phyloP scores from a whole-genome alignment of 2,113 vertebrate species.

The Sclerurus mexicanus region DNA sequence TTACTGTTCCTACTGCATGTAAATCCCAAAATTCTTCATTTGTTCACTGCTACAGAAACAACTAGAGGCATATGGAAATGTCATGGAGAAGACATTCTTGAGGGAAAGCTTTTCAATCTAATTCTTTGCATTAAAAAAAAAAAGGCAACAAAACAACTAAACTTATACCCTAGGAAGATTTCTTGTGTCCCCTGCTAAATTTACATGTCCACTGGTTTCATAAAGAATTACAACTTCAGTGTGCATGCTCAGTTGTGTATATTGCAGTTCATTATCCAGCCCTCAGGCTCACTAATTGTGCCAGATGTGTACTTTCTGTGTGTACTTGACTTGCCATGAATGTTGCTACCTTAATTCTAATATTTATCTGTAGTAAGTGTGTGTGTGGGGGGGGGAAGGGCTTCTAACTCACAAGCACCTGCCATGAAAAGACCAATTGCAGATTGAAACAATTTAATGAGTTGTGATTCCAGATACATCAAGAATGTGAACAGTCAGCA shows the following conservation, averaged over 20 bases:
- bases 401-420: slow-evolving; percentile 32
- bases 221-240: slow-evolving; percentile 7
- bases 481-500: slow-evolving; percentile 29
- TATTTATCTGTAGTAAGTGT: slow-evolving; percentile 29
- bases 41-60: not conserved
- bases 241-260: slow-evolving; percentile 19
- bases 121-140: not conserved
- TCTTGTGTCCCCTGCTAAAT: not conserved
- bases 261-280: slow-evolving; percentile 67
- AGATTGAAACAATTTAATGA: slow-evolving; percentile 35
- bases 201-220: not conserved
- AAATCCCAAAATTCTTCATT: not conserved
- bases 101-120: not conserved
- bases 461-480: slow-evolving; percentile 25
- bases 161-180: not conserved
- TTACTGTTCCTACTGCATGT: not conserved
- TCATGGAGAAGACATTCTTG: not conserved
- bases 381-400: not conserved
- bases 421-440: slow-evolving; percentile 46
- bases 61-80: not conserved
- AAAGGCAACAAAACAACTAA: too few species aligned
- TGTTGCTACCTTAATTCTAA: slow-evolving; percentile 52
- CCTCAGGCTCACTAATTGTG: slow-evolving; percentile 62
- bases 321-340: slow-evolving; percentile 50
- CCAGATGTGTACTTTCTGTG: slow-evolving; percentile 66